Percentiles rank a stretch among this genome's conserved stretches.
These are phyloP conservation scores for Helicoverpa armigera DNA, from an alignment of 1,140 invertebrate species.

Conservation along the genomic window DNA sequence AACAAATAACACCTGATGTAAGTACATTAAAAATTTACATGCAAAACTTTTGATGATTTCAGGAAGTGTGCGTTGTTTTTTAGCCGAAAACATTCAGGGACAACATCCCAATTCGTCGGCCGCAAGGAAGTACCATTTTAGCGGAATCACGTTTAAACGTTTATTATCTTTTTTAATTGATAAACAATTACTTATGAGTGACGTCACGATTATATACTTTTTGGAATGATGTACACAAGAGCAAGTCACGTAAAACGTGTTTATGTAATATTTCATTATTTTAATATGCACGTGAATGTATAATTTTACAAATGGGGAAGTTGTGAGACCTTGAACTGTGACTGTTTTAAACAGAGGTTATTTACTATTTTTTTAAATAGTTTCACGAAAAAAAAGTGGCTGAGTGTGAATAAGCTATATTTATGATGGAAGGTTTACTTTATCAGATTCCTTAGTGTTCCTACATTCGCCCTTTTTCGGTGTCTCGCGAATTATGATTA, in stretches of 20 bases:
- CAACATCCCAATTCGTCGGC: not conserved
- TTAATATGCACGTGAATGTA: slow-evolving; percentile 33
- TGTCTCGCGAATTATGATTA: too few relatives aligned
- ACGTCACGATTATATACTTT: not conserved
- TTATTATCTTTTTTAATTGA: slow-evolving; percentile 21
- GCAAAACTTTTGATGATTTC: not conserved
- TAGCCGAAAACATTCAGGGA: not conserved
- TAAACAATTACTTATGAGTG: slow-evolving; percentile 13
- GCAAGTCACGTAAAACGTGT: slow-evolving; percentile 6
- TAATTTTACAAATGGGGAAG: slow-evolving; percentile 39
- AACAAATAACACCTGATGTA: too few relatives aligned
- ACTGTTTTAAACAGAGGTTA: not conserved
- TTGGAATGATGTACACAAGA: not conserved
- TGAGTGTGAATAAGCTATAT: too few relatives aligned
- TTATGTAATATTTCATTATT: not conserved
- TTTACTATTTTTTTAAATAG: too few relatives aligned
- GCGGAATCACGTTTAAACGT: slow-evolving; percentile 2
- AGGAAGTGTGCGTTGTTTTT: not conserved
- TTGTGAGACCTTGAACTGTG: slow-evolving; percentile 23
- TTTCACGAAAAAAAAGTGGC: too few relatives aligned
- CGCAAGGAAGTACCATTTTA: slow-evolving; percentile 5
- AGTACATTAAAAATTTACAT: not conserved
- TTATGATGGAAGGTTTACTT: too few relatives aligned
- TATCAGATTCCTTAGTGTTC: too few relatives aligned
- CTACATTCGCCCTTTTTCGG: too few relatives aligned